Base-by-base conservation (phyloP, 2,113 vertebrate species). In the Progne subis region DNA sequence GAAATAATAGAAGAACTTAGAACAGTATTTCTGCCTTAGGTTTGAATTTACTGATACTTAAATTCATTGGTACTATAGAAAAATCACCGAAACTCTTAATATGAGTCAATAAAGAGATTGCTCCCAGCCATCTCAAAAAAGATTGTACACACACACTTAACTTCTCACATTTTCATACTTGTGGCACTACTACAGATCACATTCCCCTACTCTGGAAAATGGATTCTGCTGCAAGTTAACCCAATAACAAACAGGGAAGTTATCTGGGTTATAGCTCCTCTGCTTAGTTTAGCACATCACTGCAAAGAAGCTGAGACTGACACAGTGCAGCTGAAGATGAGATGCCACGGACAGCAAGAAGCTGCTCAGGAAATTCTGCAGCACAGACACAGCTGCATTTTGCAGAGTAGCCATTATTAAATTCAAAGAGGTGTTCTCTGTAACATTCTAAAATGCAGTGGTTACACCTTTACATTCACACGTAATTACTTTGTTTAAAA, bases 291-390 rank as follows among this genome's bases (percentile, higher is more conserved):
- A 82, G 24, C 41, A 72, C 17, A 86, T n/a, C 59, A 41, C 11
- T 41, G 20, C 34, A 77, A 80, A 64, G 61, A 55, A 63, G 28
- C 26, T 53, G 57, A 53, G 91, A 49, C 6, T 39, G 11, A 49
- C 53, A 71, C 1, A 1, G 31, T 5, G 9, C 28, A 67, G 43
- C 25, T 1, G 4, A 86, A 8, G 19, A 67, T 14, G 4, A 1
- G 5, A 81, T 41, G 21, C 50, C 41, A 69, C 34, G 17, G 14
- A 69, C 11, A 86, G 37, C 17, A 69, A 18, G 8, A 34, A 84
- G n/a, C 21, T 57, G 47, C 43, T 63, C 10, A 26, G 26, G 12
- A 79, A 41, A 76, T 21, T 83, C 74, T 82, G 44, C 65, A 88
- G 57, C 10, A 81, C 39, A 80, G 57, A 76, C 19, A 69, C 11